phyloP scores from a whole-genome alignment of 2,888 invertebrate genomes.

The Stramonita haemastoma region DNA sequence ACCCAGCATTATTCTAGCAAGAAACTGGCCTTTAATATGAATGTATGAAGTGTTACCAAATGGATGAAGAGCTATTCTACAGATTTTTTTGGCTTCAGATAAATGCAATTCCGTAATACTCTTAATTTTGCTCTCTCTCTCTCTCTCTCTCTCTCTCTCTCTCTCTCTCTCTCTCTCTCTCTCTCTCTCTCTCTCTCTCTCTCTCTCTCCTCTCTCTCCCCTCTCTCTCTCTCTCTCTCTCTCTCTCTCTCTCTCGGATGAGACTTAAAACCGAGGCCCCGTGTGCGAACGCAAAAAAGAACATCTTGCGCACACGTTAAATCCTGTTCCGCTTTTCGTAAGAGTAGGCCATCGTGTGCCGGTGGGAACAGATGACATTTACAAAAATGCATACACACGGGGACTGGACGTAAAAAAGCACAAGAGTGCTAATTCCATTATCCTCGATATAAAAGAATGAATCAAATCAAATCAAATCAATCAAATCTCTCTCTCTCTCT shows the following conservation, averaged over 20 bases:
- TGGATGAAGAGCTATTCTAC: background rate
- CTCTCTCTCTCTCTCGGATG: no score
- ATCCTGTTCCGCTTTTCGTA: no score
- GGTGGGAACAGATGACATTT: no score
- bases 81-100: background rate
- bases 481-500: slow-evolving; percentile 1
- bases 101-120: background rate
- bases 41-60: background rate
- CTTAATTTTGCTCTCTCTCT: background rate
- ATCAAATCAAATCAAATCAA: no score
- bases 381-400: no score
- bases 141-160: slow-evolving; percentile 2
- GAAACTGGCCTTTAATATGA: background rate
- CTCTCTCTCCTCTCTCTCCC: background rate
- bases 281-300: no score
- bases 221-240: background rate
- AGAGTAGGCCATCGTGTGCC: no score
- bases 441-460: no score
- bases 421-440: no score
- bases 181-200: background rate
- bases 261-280: no score
- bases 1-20: background rate
- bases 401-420: no score
- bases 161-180: slow-evolving; percentile 8
- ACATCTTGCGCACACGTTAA: no score